Conservation (phyloP, 2,888 invertebrate species). For the Drosophila emarginata region DNA sequence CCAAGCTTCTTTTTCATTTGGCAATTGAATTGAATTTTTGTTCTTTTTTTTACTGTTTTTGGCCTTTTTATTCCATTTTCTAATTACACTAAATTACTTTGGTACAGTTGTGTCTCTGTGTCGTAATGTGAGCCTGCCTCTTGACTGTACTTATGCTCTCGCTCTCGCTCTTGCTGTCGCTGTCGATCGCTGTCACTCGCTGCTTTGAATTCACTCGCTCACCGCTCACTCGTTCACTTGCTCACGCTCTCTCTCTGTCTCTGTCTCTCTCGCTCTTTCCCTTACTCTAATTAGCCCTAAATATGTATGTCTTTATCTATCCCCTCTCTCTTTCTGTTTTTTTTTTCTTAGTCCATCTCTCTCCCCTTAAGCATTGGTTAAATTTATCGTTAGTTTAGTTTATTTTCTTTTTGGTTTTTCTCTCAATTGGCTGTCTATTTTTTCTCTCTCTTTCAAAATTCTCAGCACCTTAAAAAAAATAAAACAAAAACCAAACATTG, state of each 20-base stretch:
- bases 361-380: conserved; percentile 12
- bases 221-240: conserved; percentile 13
- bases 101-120: conserved; percentile 33
- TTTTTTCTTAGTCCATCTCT: conserved; percentile 21
- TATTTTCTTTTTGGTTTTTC: conserved; percentile 26
- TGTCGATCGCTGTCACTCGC: conserved; percentile 26
- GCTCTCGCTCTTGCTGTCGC: conserved; percentile 22
- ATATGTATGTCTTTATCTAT: background rate
- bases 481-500: conserved; percentile 20
- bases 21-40: conserved; percentile 11
- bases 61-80: conserved; percentile 23
- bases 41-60: conserved; percentile 23
- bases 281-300: conserved; percentile 4
- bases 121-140: conserved; percentile 6
- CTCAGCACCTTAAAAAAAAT: conserved; percentile 23
- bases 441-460: conserved; percentile 34
- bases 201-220: conserved; percentile 10
- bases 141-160: conserved; percentile 16
- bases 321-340: background rate
- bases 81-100: background rate
- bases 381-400: conserved; percentile 25
- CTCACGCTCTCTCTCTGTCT: conserved; percentile 21
- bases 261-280: conserved; percentile 10
- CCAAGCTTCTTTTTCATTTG: conserved; percentile 16
- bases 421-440: conserved; percentile 31